These are phyloP conservation scores for Daubentonia madagascariensis DNA, from an alignment of 2,113 vertebrate genomes.

Conservation along the genomic window DNA sequence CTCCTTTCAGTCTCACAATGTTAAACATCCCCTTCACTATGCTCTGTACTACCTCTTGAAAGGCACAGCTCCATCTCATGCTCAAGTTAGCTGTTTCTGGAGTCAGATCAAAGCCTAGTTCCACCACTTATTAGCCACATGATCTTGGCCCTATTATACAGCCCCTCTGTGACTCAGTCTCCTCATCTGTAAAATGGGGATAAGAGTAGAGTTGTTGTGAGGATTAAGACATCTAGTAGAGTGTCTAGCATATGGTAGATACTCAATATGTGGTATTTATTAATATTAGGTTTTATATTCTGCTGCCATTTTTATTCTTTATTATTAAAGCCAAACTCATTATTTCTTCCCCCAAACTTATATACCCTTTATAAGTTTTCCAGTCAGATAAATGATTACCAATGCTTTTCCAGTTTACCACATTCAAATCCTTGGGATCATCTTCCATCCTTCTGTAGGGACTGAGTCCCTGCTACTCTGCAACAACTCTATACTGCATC, in stretches of 20 bases:
- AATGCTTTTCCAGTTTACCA: not conserved
- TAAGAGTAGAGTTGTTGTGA: not conserved
- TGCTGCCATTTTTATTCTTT: slow-evolving; percentile 5
- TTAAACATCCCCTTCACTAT: slow-evolving; percentile 23
- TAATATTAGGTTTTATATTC: not conserved
- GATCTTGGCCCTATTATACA: not conserved
- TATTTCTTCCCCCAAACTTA: not conserved
- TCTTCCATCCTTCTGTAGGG: not conserved
- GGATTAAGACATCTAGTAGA: not conserved
- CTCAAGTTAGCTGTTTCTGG: slow-evolving; percentile 18
- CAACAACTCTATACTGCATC: not conserved
- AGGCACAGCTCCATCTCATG: not conserved
- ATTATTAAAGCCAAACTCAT: slow-evolving; percentile 25
- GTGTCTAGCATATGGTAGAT: not conserved
- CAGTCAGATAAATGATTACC: not conserved
- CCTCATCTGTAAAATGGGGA: not conserved
- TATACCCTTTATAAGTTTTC: not conserved
- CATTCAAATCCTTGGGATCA: not conserved
- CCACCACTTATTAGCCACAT: not conserved
- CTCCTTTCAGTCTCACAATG: slow-evolving; percentile 6
- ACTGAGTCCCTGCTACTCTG: not conserved
- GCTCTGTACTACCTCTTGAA: not conserved
- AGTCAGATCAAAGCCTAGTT: not conserved
- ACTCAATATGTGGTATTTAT: not conserved
- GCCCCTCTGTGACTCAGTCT: not conserved